phyloP scores from a whole-genome alignment of 2,113 vertebrate species.

The Dromaius novaehollandiae region DNA sequence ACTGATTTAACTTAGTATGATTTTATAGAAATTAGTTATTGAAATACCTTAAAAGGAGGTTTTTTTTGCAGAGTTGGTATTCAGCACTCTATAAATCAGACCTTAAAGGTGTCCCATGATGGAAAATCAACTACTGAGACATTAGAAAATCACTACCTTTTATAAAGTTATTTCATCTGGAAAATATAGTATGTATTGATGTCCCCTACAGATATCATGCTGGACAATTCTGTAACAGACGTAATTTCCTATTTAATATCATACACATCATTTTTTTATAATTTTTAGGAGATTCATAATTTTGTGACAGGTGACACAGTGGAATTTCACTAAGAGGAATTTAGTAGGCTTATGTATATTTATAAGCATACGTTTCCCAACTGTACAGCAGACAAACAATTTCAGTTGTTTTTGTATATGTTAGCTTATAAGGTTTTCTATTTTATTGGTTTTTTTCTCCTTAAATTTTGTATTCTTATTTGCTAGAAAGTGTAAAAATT shows the following conservation, averaged over 20 bases:
- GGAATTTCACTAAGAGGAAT: background rate
- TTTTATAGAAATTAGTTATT: background rate
- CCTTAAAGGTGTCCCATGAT: background rate
- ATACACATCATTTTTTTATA: background rate
- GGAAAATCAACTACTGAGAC: background rate
- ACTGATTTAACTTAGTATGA: background rate
- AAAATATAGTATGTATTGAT: background rate
- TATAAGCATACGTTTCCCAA: background rate
- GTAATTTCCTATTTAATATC: background rate
- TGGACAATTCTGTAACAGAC: background rate
- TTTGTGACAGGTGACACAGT: background rate
- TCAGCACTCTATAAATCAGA: background rate
- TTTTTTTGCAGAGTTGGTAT: background rate
- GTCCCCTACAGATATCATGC: background rate
- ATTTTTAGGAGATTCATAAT: background rate
- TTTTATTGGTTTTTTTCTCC: background rate
- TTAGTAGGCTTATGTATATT: background rate
- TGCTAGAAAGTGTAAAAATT: background rate
- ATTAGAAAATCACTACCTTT: background rate
- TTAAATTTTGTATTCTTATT: background rate
- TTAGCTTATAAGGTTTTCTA: background rate
- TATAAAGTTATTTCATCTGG: background rate
- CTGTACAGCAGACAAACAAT: background rate
- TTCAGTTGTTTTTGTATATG: background rate
- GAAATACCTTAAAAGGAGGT: background rate